Conservation (phyloP, 2,888 invertebrate genomes). For the Papilio protenor region DNA sequence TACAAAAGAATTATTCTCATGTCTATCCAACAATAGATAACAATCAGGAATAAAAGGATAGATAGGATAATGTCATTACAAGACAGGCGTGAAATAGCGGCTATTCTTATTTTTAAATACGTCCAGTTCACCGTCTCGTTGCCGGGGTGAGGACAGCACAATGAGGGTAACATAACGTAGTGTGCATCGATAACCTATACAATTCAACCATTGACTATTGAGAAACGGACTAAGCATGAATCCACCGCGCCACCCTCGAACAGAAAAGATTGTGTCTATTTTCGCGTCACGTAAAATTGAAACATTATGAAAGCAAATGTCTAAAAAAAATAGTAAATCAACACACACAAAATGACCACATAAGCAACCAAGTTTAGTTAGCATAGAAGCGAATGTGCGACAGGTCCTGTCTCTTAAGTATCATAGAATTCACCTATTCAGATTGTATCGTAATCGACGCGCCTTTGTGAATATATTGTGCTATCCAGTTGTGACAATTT, state of each 20-base stretch:
- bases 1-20: slow-evolving; percentile 22
- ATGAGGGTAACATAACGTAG: slow-evolving; percentile 72
- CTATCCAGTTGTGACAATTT: no score
- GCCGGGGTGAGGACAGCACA: slow-evolving; percentile 78
- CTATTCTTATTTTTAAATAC: slow-evolving; percentile 67
- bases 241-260: no score
- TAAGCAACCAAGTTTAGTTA: background rate
- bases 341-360: background rate
- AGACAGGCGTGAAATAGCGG: slow-evolving; percentile 64
- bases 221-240: background rate
- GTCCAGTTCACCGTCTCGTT: slow-evolving; percentile 65
- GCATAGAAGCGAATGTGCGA: background rate
- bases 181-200: slow-evolving; percentile 63
- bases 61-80: slow-evolving; percentile 61
- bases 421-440: slow-evolving; percentile 64
- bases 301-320: background rate
- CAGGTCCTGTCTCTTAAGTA: background rate
- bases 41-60: slow-evolving; percentile 48
- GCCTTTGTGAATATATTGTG: no score
- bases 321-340: background rate
- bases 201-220: background rate
- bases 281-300: background rate
- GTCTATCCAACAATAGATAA: slow-evolving; percentile 47
- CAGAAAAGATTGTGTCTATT: no score
- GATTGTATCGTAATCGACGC: slow-evolving; percentile 67